These are phyloP conservation scores for Mormyrus lacerda DNA, from an alignment of 2,113 vertebrate genomes.

Conservation along the genomic window DNA sequence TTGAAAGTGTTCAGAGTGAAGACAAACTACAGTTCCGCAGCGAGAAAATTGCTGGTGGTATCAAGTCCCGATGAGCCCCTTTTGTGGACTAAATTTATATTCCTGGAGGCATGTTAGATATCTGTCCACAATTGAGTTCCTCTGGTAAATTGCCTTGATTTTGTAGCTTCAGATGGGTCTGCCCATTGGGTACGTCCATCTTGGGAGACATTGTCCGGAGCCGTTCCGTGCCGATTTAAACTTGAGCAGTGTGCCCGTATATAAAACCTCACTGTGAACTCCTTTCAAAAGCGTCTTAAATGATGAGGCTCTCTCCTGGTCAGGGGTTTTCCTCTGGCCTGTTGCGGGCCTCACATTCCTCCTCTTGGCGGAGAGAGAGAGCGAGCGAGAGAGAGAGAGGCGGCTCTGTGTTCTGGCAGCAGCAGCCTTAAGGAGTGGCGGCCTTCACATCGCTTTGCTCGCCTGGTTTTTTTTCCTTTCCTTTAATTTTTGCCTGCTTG, in stretches of 20 bases:
- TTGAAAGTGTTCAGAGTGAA: conserved; percentile 42
- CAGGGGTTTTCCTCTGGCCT: not conserved
- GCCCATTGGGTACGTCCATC: not conserved
- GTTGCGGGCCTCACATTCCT: not conserved
- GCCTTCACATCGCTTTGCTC: not conserved
- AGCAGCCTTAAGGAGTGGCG: not conserved
- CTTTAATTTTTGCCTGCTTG: conserved; percentile 15
- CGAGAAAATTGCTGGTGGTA: not conserved
- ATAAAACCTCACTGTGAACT: conserved; percentile 33
- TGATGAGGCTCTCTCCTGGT: not conserved
- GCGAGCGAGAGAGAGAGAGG: not conserved
- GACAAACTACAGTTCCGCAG: not conserved
- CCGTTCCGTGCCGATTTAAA: not conserved
- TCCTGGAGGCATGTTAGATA: not conserved
- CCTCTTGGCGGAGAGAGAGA: not conserved
- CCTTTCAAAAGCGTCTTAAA: conserved; percentile 48
- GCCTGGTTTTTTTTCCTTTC: not conserved
- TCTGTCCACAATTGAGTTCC: not conserved
- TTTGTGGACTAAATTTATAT: not conserved
- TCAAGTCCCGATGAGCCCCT: not conserved
- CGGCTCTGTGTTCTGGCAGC: conserved; percentile 20
- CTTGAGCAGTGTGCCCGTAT: not conserved
- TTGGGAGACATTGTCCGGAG: not conserved
- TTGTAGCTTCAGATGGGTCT: not conserved
- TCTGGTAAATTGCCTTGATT: not conserved